Base-by-base conservation (phyloP, 2,888 invertebrate genomes). In the Brenthis daphne region DNA sequence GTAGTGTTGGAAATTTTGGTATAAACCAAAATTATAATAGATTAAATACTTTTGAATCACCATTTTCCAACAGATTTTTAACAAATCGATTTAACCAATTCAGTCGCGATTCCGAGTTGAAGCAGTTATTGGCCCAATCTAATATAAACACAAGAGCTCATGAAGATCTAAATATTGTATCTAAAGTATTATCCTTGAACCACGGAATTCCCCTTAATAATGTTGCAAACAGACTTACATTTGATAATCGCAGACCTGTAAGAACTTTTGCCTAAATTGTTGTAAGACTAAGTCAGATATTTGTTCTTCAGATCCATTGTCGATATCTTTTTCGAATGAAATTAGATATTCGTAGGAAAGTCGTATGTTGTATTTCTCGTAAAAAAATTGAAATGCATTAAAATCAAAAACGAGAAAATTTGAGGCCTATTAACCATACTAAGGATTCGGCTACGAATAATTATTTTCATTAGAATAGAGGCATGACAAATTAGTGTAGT, bases 131-230 rank as follows among this genome's bases (percentile, higher is more conserved):
- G 20, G 93, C 92, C 63, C 95, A 95, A 82, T 95, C 95, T 61
- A 96, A 96, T 50, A 92, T 96, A 54, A 94, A 94, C 55, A 90
- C 90, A 56, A 93, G 94, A 75, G 90, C 89, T 73, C 94, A 94
- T 68, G 96, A 96, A 82, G 97, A 97, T 85, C 89, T 97, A 64
- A 96, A 96, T 82, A 96, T 97, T 78, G 96, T 97, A 50, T 95
- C 96, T 57, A 97, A 97, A 89, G 96, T 97, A 70, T 87, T 97
- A 78, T 96, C 97, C 11, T 87, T 97, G 67, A 96, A 97, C 85
- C 96, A 96, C 79, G 96, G 96, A 60, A 91, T 95, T n/a, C 80
- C 94, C 8, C 79, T 94, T 0, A 88, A 89, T 73, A 87, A 87
- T 68, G 80, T 92, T 29, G 87, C 87, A 16, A 90, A 92, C 71